Base-by-base conservation (phyloP, 2,888 invertebrate genomes). In the Drosophila eohydei region DNA sequence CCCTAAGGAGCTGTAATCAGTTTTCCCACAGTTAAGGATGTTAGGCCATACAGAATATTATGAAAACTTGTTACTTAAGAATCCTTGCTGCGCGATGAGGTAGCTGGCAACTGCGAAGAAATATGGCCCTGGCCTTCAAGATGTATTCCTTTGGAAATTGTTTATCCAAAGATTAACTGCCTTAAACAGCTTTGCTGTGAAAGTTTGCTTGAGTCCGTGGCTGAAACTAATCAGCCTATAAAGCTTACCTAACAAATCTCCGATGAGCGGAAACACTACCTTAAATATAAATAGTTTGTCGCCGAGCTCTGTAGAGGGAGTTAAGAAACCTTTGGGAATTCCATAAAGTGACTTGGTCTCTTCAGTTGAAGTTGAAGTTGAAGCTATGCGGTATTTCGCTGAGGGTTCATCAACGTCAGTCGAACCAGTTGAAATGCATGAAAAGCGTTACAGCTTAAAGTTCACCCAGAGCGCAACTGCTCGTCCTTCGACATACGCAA, bases 1-100 rank as follows among this genome's bases (percentile, higher is more conserved):
- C 28, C 21, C 41, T 21, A 32, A 41, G 36, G 14, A 67, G 34
- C 52, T 38, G n/a, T 66, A 48, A 65, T 56, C 46, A 66, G 21
- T 38, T 36, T 8, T n/a, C 30, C 54, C 12, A 26, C 40, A 30
- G 12, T 6, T 28, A n/a, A 14, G 4, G 14, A 14, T 5, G 36
- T 14, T 36, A 14, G 26, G 52, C 36, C 38, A 9, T 4, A 5
- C 16, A 2, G 40, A 54, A 54, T 28, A 54, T 40, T 40, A 40
- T 54, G 38, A 54, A 54, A 54, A 38, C 36, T 54, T 40, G n/a
- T 51, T 51, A 51, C 51, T 21, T 36, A 36, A 12, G 50, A 2
- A 34, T 34, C 34, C 30, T 16, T 11, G 48, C 48, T 30, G 30
- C 4, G 32, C 16, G 30, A 14, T 6, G 21, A 12, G 14, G 12